Base-by-base conservation (phyloP, 2,113 vertebrate genomes). In the Heloderma charlesbogerti region DNA sequence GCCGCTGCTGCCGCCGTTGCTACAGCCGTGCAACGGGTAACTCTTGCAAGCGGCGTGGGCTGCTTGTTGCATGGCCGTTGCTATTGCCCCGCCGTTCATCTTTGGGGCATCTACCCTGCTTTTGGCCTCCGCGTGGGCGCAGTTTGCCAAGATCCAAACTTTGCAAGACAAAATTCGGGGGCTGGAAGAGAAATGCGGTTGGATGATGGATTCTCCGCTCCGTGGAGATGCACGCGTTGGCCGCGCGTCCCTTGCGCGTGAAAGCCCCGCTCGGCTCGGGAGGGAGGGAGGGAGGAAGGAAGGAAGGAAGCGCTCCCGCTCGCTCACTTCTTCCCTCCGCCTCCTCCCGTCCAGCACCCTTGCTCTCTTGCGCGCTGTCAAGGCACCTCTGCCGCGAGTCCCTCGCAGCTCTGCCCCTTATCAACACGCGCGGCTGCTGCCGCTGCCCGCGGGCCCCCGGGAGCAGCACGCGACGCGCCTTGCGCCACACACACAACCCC, bases 391-490 rank as follows among this genome's bases (percentile, higher is more conserved):
- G 89, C 79, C 54, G 84, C 54, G 3, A 71, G 3, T 31, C 15
- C 96, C 74, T 79, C 84, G 13, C n/a, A 27, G 82, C 87, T 97
- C 97, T 94, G 96, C 96, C 96, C 98, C 97, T 98, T 98, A 98
- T 98, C 97, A 98, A 98, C 98, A 98, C 98, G 97, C 97, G 98
- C 95, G 96, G 95, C 91, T 96, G 94, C 97, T 95, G 81, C 97
- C 96, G 82, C 97, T 96, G 94, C 96, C 94, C 94, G 86, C 83
- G 93, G 79, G 79, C 90, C 96, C 96, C 98, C 98, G 97, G 97
- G 97, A 96, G 97, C 95, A 90, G 89, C 94, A 93, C 94, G 89
- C 88, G 90, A 97, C 97, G 97, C 98, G 96, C 97, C 98, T 97
- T 97, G 87, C 89, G 92, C 92, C 91, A 57, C 81, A 66, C 82